phyloP scores from a whole-genome alignment of 2,797 vertebrate species.

The Cuniculus paca region DNA sequence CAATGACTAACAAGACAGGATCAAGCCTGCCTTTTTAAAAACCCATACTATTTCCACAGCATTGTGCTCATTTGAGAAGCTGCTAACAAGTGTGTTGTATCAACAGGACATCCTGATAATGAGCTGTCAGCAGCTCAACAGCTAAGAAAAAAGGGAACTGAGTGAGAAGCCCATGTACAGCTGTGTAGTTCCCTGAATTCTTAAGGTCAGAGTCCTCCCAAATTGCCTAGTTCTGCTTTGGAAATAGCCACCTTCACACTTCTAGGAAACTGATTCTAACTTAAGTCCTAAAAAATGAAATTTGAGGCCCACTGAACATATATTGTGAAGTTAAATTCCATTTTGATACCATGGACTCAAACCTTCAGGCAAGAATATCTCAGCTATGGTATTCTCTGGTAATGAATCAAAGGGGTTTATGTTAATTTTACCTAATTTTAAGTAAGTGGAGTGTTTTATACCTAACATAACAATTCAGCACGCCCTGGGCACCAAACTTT shows the following conservation, averaged over 20 bases:
- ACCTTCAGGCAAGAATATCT: conserved; percentile 17
- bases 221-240: conserved; percentile 45
- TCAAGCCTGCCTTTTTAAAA: conserved; percentile 25
- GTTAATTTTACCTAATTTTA: conserved; percentile 25
- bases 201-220: conserved; percentile 32
- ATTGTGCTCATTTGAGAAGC: not conserved
- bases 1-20: not conserved
- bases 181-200: not conserved
- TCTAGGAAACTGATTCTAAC: conserved; percentile 19
- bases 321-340: not conserved
- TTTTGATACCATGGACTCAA: conserved; percentile 21
- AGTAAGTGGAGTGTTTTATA: conserved; percentile 2
- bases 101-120: not conserved
- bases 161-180: not conserved
- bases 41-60: not conserved
- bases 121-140: conserved; percentile 2
- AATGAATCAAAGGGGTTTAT: conserved; percentile 25
- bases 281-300: conserved; percentile 62
- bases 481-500: not conserved
- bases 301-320: conserved; percentile 23
- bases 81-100: not conserved
- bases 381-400: not conserved
- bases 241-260: not conserved
- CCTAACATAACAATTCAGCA: not conserved
- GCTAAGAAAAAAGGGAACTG: not conserved